phyloP scores from a whole-genome alignment of 1,140 invertebrate genomes.

The Globodera ellingtonae region DNA sequence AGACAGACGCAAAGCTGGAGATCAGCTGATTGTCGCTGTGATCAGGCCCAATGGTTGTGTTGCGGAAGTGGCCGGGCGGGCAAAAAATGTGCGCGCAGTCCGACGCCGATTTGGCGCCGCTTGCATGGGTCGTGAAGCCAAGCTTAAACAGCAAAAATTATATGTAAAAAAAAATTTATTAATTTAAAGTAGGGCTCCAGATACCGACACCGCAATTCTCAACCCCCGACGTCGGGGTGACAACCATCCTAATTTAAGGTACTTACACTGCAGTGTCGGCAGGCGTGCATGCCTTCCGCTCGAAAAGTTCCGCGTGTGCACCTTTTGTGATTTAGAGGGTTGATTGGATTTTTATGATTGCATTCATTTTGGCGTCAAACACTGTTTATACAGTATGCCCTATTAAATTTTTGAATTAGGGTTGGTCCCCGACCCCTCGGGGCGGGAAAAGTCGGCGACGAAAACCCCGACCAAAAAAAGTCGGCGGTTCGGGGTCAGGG shows the following conservation, averaged over 20 bases:
- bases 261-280: conserved; percentile 9
- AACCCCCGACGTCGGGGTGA: background rate
- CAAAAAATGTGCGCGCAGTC: conserved; percentile 30
- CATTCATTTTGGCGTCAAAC: too few relatives aligned
- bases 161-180: conserved; percentile 3
- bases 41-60: background rate
- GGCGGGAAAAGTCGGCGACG: too few relatives aligned
- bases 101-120: conserved; percentile 4
- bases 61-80: conserved; percentile 21
- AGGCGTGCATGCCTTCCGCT: conserved; percentile 12
- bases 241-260: background rate
- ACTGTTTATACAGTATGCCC: too few relatives aligned
- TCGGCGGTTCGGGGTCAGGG: too few relatives aligned
- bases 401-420: too few relatives aligned
- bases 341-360: background rate
- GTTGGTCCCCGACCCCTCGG: too few relatives aligned
- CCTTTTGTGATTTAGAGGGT: background rate
- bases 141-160: conserved; percentile 20
- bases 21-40: conserved; percentile 8
- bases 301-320: conserved; percentile 7
- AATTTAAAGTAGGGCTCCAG: background rate
- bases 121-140: conserved; percentile 23
- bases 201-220: too few relatives aligned
- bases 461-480: too few relatives aligned
- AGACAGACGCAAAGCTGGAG: conserved; percentile 10